phyloP scores from a whole-genome alignment of 2,888 invertebrate genomes.

The Tolmerus cingulatus region DNA sequence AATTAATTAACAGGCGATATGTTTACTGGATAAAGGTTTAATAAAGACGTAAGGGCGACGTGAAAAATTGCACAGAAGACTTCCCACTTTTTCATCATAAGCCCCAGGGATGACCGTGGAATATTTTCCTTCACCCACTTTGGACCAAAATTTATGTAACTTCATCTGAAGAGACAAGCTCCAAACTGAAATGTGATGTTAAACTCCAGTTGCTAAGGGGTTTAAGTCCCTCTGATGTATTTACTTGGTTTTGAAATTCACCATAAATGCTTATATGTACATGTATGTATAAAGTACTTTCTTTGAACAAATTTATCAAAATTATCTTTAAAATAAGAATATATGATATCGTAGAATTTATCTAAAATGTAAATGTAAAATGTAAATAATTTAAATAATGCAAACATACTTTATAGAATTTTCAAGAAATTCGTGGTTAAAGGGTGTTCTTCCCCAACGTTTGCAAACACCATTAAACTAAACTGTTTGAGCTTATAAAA shows the following conservation, averaged over 20 bases:
- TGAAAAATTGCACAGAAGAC: background rate
- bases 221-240: background rate
- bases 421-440: no score
- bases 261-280: background rate
- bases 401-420: no score
- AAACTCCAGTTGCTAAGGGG: background rate
- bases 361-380: no score
- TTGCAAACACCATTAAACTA: no score
- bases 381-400: no score
- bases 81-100: background rate
- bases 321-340: background rate
- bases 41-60: background rate
- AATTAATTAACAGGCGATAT: background rate
- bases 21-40: background rate
- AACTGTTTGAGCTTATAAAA: no score
- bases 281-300: background rate
- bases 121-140: background rate
- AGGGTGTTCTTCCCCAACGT: no score
- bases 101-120: background rate
- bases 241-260: background rate
- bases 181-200: background rate
- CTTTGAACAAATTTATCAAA: background rate
- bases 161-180: background rate
- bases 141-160: background rate
- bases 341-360: background rate